phyloP scores from a whole-genome alignment of 2,113 vertebrate genomes.

The Pelecanoides urinatrix region DNA sequence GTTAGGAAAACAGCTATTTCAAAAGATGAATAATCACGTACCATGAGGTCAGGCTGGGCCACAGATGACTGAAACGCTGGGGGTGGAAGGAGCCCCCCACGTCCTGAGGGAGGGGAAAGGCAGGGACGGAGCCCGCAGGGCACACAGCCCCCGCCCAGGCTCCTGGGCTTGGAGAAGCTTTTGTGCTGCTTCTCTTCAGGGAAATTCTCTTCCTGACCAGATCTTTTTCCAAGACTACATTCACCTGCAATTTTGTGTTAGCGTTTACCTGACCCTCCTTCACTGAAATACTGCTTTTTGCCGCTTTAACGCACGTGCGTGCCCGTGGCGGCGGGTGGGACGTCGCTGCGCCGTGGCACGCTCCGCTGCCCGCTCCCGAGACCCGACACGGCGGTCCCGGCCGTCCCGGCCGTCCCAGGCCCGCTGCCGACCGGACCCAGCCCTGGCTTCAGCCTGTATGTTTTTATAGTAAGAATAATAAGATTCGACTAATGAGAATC shows the following conservation, averaged over 20 bases:
- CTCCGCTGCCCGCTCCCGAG: not conserved
- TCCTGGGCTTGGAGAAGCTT: not conserved
- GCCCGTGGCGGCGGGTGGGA: not conserved
- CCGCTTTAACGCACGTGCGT: accelerated
- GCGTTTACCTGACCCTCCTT: not conserved
- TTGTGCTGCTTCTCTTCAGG: not conserved
- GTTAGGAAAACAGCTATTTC: not conserved
- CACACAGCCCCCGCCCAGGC: accelerated
- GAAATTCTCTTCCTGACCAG: not conserved
- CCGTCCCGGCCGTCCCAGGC: not conserved
- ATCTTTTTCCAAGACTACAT: not conserved
- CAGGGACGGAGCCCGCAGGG: not conserved
- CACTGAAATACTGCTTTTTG: not conserved
- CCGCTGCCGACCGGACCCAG: not conserved
- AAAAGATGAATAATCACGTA: not conserved
- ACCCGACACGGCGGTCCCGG: accelerated
- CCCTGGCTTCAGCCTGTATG: not conserved
- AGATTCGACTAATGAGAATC: not conserved
- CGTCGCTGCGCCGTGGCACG: not conserved
- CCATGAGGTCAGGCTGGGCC: not conserved
- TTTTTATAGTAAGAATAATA: not conserved
- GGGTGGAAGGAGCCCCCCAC: not conserved
- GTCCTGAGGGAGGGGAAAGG: not conserved
- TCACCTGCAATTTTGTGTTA: not conserved
- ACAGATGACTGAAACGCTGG: no score